Conservation (phyloP, 2,113 vertebrate species). For the Thunnus maccoyii region DNA sequence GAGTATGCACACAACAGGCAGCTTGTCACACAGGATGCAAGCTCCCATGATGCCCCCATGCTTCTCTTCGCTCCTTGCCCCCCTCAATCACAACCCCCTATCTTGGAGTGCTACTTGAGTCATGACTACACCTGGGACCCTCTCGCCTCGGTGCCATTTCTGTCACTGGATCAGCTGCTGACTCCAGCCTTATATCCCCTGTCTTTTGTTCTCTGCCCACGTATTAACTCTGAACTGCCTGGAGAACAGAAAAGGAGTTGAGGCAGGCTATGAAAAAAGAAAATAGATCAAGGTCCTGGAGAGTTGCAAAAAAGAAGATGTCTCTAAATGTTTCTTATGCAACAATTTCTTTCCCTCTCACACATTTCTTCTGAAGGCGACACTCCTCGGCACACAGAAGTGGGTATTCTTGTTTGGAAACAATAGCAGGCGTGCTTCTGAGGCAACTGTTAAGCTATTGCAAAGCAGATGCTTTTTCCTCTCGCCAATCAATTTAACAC, state of each 20-base stretch:
- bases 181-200: conserved; percentile 53
- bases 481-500: conserved; percentile 82
- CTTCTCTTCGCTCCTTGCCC: conserved; percentile 45
- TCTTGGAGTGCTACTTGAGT: conserved; percentile 73
- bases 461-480: conserved; percentile 80
- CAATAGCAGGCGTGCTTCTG: conserved; percentile 75
- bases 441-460: conserved; percentile 77
- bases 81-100: conserved; percentile 50
- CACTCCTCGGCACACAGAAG: conserved; percentile 72
- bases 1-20: conserved; percentile 53
- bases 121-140: conserved; percentile 76
- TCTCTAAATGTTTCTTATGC: conserved; percentile 79
- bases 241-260: conserved; percentile 55
- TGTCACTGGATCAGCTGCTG: conserved; percentile 76
- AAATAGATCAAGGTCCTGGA: conserved; percentile 73
- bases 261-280: conserved; percentile 48
- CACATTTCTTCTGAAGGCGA: conserved; percentile 71
- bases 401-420: conserved; percentile 81
- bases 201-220: conserved; percentile 69
- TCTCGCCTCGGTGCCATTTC: conserved; percentile 63
- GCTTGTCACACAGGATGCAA: conserved; percentile 62
- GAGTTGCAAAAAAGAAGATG: conserved; percentile 48
- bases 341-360: conserved; percentile 71
- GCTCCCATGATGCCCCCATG: conserved; percentile 50
- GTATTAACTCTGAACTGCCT: conserved; percentile 66